These are phyloP conservation scores for Globia sparganii DNA, from an alignment of 2,888 invertebrate species.

Conservation along the genomic window DNA sequence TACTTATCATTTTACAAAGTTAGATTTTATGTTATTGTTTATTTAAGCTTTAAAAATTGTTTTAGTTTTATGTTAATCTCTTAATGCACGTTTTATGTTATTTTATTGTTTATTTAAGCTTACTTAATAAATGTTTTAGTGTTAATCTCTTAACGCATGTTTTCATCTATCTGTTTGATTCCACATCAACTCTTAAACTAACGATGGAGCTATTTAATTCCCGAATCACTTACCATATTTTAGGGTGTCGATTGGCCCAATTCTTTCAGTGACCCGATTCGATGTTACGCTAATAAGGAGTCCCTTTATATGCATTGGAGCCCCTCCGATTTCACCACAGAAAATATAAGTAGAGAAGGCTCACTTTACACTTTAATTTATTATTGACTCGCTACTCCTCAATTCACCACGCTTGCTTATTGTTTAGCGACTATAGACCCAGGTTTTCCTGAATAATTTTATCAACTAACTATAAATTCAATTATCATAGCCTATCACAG, in stretches of 20 bases:
- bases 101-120: not conserved
- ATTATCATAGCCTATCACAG: not conserved
- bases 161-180: not conserved
- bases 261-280: slow-evolving; percentile 53
- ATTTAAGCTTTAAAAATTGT: no score
- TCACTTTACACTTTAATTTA: not conserved
- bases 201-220: slow-evolving; percentile 15
- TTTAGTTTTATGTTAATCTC: not conserved
- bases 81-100: not conserved
- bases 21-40: not conserved
- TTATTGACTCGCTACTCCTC: not conserved
- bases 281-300: slow-evolving; percentile 30
- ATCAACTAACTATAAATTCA: not conserved
- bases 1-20: not conserved
- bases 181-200: slow-evolving; percentile 13
- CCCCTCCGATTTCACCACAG: not conserved
- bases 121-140: not conserved
- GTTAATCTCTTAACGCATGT: not conserved
- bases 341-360: slow-evolving; percentile 5
- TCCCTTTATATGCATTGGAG: slow-evolving; percentile 11
- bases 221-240: slow-evolving; percentile 45
- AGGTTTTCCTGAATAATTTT: not conserved
- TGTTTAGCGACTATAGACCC: not conserved
- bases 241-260: slow-evolving; percentile 48
- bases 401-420: not conserved